These are phyloP conservation scores for Chitala chitala DNA, from an alignment of 2,113 vertebrate species.

Conservation along the genomic window DNA sequence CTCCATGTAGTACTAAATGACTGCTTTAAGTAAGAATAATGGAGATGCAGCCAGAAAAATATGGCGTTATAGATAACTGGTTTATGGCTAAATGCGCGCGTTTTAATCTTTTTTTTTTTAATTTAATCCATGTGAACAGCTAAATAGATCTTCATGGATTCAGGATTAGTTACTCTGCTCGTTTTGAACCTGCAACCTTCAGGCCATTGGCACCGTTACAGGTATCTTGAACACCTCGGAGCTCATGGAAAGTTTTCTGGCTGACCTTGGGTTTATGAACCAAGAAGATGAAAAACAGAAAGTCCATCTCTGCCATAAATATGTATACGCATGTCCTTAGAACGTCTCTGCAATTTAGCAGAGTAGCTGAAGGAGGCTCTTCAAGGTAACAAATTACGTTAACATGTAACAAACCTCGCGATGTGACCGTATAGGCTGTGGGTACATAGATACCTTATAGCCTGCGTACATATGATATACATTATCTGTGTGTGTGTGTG, in stretches of 20 bases:
- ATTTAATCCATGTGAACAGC: background rate
- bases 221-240: background rate
- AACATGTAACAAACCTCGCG: constrained; percentile 7
- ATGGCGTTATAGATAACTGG: too few relatives aligned
- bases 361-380: background rate
- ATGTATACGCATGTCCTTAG: constrained; percentile 23
- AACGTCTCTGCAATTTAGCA: background rate
- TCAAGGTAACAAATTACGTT: background rate
- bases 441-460: too few relatives aligned
- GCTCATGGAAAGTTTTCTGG: constrained; percentile 15
- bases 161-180: background rate
- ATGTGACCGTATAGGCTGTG: background rate
- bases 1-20: too few relatives aligned
- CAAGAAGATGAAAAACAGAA: constrained; percentile 5
- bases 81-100: too few relatives aligned
- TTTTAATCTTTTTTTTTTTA: background rate
- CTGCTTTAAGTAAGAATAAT: too few relatives aligned
- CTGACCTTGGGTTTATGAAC: constrained; percentile 18
- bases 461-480: too few relatives aligned
- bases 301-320: constrained; percentile 12
- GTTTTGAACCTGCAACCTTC: background rate
- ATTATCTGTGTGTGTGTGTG: too few relatives aligned
- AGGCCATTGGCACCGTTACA: background rate
- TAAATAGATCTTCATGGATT: too few relatives aligned
- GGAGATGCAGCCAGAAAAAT: too few relatives aligned